Conservation (phyloP, 2,797 vertebrate genomes). For the Aeoliscus strigatus region DNA sequence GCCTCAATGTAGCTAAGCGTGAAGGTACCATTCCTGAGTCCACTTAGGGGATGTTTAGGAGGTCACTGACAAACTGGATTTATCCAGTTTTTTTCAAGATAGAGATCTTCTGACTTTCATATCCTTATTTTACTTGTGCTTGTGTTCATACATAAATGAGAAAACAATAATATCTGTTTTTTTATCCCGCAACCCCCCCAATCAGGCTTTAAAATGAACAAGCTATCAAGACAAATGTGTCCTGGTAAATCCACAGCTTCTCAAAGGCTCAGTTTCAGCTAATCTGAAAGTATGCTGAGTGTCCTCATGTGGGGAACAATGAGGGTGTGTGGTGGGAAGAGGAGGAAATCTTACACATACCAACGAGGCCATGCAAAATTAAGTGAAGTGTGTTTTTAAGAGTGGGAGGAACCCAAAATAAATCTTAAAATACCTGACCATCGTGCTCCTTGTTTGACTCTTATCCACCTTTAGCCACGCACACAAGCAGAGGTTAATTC, state of each 20-base stretch:
- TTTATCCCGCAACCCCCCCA: background rate
- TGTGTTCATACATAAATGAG: too few species aligned
- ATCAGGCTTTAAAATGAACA: constrained; percentile 15
- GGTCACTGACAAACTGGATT: background rate
- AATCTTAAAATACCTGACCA: constrained; percentile 61
- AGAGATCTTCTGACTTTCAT: too few species aligned
- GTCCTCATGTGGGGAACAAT: constrained; percentile 57
- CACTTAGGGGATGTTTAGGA: background rate
- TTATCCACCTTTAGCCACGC: constrained; percentile 62
- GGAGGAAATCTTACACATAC: constrained; percentile 62
- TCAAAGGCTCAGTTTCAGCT: constrained; percentile 31
- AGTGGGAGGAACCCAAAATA: constrained; percentile 36
- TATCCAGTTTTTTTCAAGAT: background rate
- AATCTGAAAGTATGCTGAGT: constrained; percentile 62
- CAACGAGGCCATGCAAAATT: constrained; percentile 56
- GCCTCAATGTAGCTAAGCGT: constrained; percentile 4
- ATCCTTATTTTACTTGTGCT: too few species aligned
- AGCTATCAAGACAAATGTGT: constrained; percentile 35
- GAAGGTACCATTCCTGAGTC: background rate
- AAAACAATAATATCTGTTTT: too few species aligned
- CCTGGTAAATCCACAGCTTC: constrained; percentile 22
- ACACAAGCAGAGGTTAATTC: constrained; percentile 70
- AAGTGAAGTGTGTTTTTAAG: constrained; percentile 63
- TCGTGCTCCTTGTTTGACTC: constrained; percentile 53
- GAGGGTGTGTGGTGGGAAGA: constrained; percentile 52